Percentiles rank a stretch among this genome's conserved stretches.
Evolutionary conservation across 2,113 vertebrate species (phyloP).

Genomic region (Chiloscyllium plagiosum): DNA sequence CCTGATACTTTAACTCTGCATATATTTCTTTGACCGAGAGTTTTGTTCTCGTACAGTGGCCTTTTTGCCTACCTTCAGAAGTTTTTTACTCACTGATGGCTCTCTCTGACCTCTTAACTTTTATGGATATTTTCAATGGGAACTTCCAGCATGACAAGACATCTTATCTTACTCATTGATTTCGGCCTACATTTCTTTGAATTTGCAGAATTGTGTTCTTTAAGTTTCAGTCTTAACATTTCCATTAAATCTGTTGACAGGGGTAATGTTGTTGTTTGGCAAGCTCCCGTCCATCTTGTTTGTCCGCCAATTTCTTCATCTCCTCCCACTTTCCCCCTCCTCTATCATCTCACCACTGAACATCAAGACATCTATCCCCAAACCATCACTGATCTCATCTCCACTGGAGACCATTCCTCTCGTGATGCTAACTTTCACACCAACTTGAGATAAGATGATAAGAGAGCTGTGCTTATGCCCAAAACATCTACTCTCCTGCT

Average conservation of each 20-base stretch:
- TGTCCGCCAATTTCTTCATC: background rate
- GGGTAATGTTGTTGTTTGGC: background rate
- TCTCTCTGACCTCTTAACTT: background rate
- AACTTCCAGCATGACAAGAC: background rate
- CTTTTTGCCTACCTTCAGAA: background rate
- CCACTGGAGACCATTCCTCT: background rate
- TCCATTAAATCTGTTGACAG: background rate
- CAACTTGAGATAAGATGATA: background rate
- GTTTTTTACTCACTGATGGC: background rate
- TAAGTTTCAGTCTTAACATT: background rate
- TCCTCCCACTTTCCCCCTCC: background rate
- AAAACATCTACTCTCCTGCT: too few species aligned
- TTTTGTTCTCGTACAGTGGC: background rate
- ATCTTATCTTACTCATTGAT: background rate
- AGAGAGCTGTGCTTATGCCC: background rate
- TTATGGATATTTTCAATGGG: background rate
- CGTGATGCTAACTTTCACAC: background rate
- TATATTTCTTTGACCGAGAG: background rate
- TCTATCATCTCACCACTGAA: too few species aligned
- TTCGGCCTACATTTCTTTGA: background rate
- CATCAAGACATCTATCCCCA: background rate
- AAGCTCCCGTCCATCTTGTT: background rate
- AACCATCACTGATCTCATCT: background rate
- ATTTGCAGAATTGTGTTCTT: background rate
- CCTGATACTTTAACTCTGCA: background rate